Conservation (phyloP, 1,140 invertebrate genomes). For the Cardiocondyla obscurior region DNA sequence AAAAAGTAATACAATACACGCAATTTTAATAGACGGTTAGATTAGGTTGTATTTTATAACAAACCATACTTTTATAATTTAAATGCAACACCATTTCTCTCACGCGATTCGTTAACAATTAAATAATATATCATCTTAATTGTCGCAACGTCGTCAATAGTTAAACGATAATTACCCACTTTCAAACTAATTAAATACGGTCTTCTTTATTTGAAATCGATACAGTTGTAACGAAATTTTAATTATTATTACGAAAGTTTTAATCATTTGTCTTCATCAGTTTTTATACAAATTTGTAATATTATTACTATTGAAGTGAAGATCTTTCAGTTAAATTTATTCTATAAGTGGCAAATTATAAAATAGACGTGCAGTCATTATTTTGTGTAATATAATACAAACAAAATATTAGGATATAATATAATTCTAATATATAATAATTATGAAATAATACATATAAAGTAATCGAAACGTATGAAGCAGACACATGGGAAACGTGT, state of each 20-base stretch:
- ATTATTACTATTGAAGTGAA: constrained; percentile 10
- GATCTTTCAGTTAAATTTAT: not conserved
- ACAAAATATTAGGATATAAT: not conserved
- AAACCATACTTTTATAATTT: not conserved
- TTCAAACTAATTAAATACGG: constrained; percentile 2
- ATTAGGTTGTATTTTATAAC: not conserved
- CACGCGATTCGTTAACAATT: not conserved
- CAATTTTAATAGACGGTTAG: too few species aligned
- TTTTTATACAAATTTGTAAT: not conserved
- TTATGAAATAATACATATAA: not conserved
- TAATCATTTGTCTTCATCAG: not conserved
- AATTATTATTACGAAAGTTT: constrained; percentile 18
- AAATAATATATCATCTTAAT: not conserved
- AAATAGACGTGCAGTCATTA: not conserved
- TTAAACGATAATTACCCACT: not conserved
- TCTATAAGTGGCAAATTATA: not conserved
- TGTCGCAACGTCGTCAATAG: not conserved
- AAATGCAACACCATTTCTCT: not conserved
- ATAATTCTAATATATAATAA: not conserved
- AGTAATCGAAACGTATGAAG: not conserved
- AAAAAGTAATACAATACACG: too few species aligned
- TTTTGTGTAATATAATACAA: not conserved
- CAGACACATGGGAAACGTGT: not conserved
- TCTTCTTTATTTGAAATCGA: constrained; percentile 7
- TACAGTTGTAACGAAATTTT: constrained; percentile 6